Percentiles rank a stretch among this genome's conserved stretches.
These are phyloP conservation scores for Eucera pruinosa DNA, from an alignment of 2,888 invertebrate genomes.

Conservation along the genomic window DNA sequence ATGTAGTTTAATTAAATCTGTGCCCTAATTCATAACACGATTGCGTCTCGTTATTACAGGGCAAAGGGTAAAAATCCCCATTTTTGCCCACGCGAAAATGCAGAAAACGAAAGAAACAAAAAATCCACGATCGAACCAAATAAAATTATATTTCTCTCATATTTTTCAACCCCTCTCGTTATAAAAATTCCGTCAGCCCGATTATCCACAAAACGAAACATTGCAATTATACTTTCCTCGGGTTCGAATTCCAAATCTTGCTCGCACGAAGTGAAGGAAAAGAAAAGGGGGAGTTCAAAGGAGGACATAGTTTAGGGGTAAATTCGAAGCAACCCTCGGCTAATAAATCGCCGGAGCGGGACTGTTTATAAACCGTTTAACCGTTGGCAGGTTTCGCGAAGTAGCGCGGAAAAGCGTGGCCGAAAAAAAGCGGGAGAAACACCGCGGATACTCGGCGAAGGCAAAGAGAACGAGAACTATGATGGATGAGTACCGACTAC, in stretches of 20 bases:
- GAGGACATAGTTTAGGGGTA: conserved; percentile 19
- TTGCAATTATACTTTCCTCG: too few species aligned
- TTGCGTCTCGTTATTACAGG: too few species aligned
- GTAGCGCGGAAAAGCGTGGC: conserved; percentile 65
- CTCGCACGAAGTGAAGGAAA: background rate
- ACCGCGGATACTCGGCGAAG: conserved; percentile 44
- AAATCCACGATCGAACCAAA: too few species aligned
- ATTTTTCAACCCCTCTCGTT: too few species aligned
- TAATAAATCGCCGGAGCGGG: conserved; percentile 76
- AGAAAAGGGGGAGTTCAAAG: background rate
- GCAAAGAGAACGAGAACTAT: conserved; percentile 68
- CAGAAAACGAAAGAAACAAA: too few species aligned
- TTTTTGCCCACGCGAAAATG: too few species aligned
- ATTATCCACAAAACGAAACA: background rate
- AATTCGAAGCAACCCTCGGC: conserved; percentile 54
- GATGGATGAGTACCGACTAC: conserved; percentile 79
- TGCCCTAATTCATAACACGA: too few species aligned
- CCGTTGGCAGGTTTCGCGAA: conserved; percentile 74
- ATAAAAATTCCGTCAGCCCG: too few species aligned
- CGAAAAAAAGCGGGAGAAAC: conserved; percentile 66
- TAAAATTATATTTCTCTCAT: too few species aligned
- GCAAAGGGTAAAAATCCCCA: too few species aligned
- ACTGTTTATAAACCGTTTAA: conserved; percentile 81
- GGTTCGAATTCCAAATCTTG: background rate
- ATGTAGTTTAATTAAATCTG: too few species aligned